Evolutionary conservation across 2,888 invertebrate genomes (phyloP), one percentile per base, ranked within the genome.

Genomic region (Zaprionus obscuricornis): DNA sequence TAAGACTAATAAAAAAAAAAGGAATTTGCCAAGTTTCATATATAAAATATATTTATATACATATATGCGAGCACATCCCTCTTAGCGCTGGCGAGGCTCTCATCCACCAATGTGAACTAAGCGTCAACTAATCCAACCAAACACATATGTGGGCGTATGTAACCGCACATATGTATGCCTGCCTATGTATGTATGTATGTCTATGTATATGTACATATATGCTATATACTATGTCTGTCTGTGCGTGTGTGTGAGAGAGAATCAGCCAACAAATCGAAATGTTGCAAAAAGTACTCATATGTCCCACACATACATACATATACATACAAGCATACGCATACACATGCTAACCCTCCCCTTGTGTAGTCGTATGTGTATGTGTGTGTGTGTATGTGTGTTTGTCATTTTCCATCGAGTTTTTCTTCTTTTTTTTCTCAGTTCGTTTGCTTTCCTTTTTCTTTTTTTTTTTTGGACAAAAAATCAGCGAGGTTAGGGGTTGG

Each of bases 201-300:
- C n/a, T 1, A 10, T n/a, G 11, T 45, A 47, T 26, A 46, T 46
- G 33, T 29, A 17, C 34, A 43, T 33, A 22, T 42, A 24, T 40
- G 22, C 40, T 14, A 31, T 33, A 14, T 31, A 33, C n/a, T 49
- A 26, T 51, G 31, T 69, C 40, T 49, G 52, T 34, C 52, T 51
- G 37, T 43, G 49, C 52, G 64, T 68, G 29, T 40, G 62, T 47
- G 62, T 40, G 63, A 43, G 49, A 55, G 57, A 31, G 64, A 74
- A 57, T 51, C 52, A 46, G 55, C 65, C 68, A 76, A 74, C 83
- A 84, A 83, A 83, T 85, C 77, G 84, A 84, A 83, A 83, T 85
- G 85, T 83, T 84, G 83, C 85, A 83, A 85, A 79, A 85, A 79
- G 66, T 62, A 56, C 85, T 75, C 83, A 83, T 68, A 76, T 83